These are phyloP conservation scores for Brachionus koreanus DNA, from an alignment of 1,140 invertebrate species.

Conservation along the genomic window DNA sequence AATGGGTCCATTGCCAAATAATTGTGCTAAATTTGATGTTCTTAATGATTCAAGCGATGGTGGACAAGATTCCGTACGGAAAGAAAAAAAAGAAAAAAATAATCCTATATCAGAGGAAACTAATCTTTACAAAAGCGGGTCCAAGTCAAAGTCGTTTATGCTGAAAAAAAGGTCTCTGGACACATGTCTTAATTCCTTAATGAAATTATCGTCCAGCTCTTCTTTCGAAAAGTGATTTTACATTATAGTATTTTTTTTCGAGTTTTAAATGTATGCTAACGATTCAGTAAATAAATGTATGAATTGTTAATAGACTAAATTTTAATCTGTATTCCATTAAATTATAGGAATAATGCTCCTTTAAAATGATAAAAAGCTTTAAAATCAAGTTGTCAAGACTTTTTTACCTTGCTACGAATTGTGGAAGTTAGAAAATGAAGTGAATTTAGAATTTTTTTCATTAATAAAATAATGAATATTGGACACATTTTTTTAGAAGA, in stretches of 20 bases:
- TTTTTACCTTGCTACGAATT: too few relatives aligned
- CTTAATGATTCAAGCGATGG: background rate
- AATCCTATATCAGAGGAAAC: background rate
- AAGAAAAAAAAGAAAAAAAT: background rate
- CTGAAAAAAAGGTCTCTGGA: background rate
- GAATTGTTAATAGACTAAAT: too few relatives aligned
- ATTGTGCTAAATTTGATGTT: background rate
- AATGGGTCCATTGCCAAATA: background rate
- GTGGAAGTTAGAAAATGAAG: too few relatives aligned
- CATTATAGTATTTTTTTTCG: background rate
- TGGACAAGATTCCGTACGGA: background rate
- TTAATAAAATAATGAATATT: too few relatives aligned
- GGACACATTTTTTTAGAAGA: too few relatives aligned
- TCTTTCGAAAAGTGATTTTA: background rate
- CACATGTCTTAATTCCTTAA: background rate
- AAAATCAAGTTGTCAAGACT: too few relatives aligned
- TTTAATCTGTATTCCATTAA: too few relatives aligned
- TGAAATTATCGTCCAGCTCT: background rate
- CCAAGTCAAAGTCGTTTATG: background rate
- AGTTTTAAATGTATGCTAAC: background rate
- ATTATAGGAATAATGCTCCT: too few relatives aligned
- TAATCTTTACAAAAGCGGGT: background rate
- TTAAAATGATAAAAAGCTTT: too few relatives aligned
- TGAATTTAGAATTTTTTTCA: too few relatives aligned
- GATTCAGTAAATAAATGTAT: background rate